Conservation (phyloP, 1,140 invertebrate genomes). For the Latrodectus geometricus region DNA sequence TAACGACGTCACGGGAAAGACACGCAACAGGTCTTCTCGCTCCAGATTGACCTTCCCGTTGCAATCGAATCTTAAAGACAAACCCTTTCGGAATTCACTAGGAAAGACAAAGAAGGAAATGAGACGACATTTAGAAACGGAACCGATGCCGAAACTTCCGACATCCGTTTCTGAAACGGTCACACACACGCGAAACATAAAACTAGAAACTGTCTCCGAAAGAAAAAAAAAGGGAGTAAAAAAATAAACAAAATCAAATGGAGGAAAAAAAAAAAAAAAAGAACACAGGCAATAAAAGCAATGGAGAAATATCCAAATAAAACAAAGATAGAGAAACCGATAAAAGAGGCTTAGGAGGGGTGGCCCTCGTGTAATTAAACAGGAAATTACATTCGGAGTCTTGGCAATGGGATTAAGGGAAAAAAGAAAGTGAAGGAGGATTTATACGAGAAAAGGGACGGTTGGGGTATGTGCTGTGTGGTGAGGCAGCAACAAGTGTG, state of each 20-base stretch:
- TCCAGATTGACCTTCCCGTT: too few species aligned
- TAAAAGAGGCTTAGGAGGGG: conserved; percentile 47
- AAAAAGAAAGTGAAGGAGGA: conserved; percentile 22
- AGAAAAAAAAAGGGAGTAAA: background rate
- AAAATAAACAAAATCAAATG: conserved; percentile 32
- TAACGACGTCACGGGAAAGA: too few species aligned
- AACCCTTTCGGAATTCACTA: too few species aligned
- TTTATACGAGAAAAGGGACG: conserved; percentile 14
- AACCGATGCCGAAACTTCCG: conserved; percentile 2
- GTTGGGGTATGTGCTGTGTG: background rate
- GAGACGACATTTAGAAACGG: conserved; percentile 36
- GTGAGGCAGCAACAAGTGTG: conserved; percentile 44
- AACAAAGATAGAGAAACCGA: conserved; percentile 21
- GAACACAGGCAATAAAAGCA: background rate
- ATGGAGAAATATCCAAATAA: background rate
- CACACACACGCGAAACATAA: background rate
- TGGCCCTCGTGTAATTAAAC: conserved; percentile 47
- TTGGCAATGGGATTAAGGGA: conserved; percentile 43
- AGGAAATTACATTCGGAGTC: conserved; percentile 55
- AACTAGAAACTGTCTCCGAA: too few species aligned
- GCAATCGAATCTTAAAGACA: too few species aligned
- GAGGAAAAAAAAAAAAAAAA: conserved; percentile 1
- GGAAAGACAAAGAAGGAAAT: conserved; percentile 28
- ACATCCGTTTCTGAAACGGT: background rate
- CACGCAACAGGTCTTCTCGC: too few species aligned